Percentiles rank a stretch among this genome's conserved stretches.
phyloP scores from a whole-genome alignment of 1,140 invertebrate species.

The Caenorhabditis brenneri region DNA sequence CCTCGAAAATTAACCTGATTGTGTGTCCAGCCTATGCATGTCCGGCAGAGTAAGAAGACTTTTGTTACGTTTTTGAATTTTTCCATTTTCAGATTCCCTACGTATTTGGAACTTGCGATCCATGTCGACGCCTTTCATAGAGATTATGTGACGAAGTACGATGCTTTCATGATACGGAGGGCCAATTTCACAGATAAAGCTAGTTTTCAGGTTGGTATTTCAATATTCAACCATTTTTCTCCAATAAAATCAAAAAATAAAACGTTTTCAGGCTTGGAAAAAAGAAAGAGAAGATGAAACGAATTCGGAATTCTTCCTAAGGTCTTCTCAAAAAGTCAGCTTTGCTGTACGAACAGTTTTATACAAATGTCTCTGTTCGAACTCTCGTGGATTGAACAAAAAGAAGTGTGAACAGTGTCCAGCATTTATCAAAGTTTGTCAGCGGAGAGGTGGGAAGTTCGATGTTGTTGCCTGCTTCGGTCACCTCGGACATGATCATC shows the following conservation, averaged over 20 bases:
- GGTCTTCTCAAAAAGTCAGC: background rate
- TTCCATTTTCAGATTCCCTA: background rate
- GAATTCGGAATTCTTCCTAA: background rate
- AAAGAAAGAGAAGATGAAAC: background rate
- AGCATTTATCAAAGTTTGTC: conserved; percentile 8
- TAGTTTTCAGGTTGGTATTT: background rate
- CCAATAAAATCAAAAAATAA: too few relatives aligned
- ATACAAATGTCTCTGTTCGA: background rate
- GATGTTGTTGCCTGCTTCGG: conserved; percentile 21
- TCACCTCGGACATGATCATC: conserved; percentile 3
- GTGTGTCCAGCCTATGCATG: conserved; percentile 1
- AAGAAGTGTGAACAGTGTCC: conserved; percentile 6
- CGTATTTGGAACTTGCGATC: background rate
- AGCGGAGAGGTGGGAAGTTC: background rate
- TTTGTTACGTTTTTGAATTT: background rate
- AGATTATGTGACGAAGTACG: background rate
- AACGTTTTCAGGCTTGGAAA: conserved; percentile 11
- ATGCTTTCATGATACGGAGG: background rate
- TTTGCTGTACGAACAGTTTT: background rate
- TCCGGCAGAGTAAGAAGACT: background rate
- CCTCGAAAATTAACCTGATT: background rate
- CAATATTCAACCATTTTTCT: background rate
- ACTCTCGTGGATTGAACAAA: background rate
- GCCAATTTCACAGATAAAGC: background rate
- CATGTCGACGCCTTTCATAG: background rate